Evolutionary conservation across 2,113 vertebrate genomes (phyloP), one percentile per base, ranked within the genome.

Genomic region (Ornithorhynchus anatinus): DNA sequence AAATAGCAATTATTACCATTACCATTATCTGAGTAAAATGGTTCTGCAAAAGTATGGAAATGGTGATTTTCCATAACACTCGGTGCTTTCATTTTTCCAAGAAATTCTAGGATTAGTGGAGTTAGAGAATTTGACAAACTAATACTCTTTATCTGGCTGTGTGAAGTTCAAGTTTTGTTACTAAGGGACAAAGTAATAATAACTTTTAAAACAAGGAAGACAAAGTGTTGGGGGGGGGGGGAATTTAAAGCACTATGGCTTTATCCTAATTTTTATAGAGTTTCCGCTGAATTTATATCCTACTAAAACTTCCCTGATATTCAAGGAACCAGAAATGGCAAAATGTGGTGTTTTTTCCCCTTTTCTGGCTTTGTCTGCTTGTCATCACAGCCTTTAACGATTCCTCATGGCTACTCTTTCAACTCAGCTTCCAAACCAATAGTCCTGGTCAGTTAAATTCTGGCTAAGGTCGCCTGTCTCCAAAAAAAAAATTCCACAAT

Each of bases 401-500:
- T 42, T 37, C 13, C 25, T 10, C 67, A 10, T 19, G 22, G 10
- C 32, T 64, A 44, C 48, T 29, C 43, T 13, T 59, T 52, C 57
- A n/a, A 53, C 54, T 61, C 8, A 51, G n/a, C 23, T 19, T 17
- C n/a, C 19, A 14, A 12, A 60, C 54, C 14, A 61, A 45, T 12
- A 33, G 9, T 42, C 15, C 40, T 60, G 22, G 44, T 29, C 29
- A 39, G 29, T 29, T 59, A 15, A 33, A 37, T 22, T 67, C 25
- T 20, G 20, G 16, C 22, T 38, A 61, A 65, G 10, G 17, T 35
- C 65, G 20, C 31, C 67, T 10, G 17, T 35, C 65, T 17, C 31
- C 67, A 8, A 63, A 54, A 81, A 67, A 79, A 37, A 32, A 9
- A 74, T 51, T 57, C 69, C 42, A 69, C 10, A 20, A 31, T 37